A percentile compares a stretch with the other conserved stretches of the same genome.
phyloP scores from a whole-genome alignment of 2,113 vertebrate genomes.

The Halcyon senegalensis region DNA sequence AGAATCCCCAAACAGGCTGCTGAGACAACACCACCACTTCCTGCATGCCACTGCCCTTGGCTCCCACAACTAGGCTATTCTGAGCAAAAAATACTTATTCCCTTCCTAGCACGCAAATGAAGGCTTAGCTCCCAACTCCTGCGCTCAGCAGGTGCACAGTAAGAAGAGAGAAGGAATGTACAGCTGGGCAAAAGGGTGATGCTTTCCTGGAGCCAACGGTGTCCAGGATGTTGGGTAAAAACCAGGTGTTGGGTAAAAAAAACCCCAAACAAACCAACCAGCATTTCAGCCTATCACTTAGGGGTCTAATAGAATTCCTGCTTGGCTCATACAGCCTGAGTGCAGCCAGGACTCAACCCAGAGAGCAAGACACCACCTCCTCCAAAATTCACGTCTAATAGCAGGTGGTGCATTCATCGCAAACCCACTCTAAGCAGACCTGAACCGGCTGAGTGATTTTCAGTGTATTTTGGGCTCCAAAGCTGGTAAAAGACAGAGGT shows the following conservation, averaged over 20 bases:
- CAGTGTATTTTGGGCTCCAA: neutral
- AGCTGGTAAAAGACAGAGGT: neutral
- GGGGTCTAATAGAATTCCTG: neutral
- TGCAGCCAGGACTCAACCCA: accelerated
- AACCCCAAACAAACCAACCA: too few species aligned
- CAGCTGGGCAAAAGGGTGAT: neutral
- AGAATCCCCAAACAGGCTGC: neutral
- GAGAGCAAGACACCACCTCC: neutral
- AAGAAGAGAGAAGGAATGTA: neutral
- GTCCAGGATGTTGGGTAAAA: too few species aligned
- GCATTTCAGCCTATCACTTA: neutral
- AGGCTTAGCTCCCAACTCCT: too few species aligned
- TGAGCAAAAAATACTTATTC: neutral
- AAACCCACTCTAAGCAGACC: neutral
- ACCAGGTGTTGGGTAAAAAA: too few species aligned
- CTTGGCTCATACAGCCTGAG: neutral
- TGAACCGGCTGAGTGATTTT: neutral
- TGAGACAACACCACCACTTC: neutral
- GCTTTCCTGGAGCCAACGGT: neutral
- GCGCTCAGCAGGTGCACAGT: accelerated
- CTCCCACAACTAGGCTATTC: neutral
- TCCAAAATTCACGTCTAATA: too few species aligned
- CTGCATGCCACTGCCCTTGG: neutral
- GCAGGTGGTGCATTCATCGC: neutral
- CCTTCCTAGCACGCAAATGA: too few species aligned